Percentiles rank a stretch among this genome's conserved stretches.
Evolutionary conservation across 2,113 vertebrate species (phyloP).

Genomic region (Hymenochirus boettgeri): DNA sequence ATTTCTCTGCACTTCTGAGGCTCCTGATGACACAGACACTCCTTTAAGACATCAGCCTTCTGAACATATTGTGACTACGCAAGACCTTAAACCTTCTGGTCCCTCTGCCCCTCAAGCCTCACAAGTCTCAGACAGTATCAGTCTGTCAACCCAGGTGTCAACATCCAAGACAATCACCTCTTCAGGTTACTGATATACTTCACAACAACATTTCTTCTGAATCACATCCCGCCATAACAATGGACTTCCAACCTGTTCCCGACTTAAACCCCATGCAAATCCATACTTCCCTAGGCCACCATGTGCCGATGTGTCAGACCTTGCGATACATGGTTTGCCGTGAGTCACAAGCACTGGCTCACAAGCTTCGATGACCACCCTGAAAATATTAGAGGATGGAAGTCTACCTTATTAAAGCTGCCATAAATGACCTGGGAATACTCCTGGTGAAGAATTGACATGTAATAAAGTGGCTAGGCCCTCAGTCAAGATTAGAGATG

Average conservation of each 20-base stretch:
- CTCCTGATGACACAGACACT: too few relatives aligned
- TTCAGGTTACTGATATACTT: neutral
- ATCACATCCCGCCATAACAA: neutral
- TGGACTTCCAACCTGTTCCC: neutral
- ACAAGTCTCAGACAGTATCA: neutral
- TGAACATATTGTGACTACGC: neutral
- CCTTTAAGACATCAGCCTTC: too few relatives aligned
- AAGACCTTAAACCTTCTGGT: neutral
- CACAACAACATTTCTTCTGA: neutral
- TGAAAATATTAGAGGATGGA: too few relatives aligned
- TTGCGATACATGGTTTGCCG: neutral
- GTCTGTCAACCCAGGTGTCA: neutral
- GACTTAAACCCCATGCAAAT: neutral
- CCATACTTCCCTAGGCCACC: neutral
- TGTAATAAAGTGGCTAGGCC: conserved; percentile 23
- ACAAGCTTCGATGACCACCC: neutral
- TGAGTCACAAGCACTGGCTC: neutral
- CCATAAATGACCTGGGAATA: conserved; percentile 18
- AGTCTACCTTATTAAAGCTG: too few relatives aligned
- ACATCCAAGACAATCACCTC: neutral
- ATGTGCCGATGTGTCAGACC: neutral
- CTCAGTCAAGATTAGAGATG: too few relatives aligned
- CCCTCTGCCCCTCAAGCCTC: neutral
- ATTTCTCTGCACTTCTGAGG: too few relatives aligned
- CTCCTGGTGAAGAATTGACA: conserved; percentile 44